Evolutionary conservation across 1,140 invertebrate genomes (phyloP).

Genomic region (Daktulosphaira vitifoliae): DNA sequence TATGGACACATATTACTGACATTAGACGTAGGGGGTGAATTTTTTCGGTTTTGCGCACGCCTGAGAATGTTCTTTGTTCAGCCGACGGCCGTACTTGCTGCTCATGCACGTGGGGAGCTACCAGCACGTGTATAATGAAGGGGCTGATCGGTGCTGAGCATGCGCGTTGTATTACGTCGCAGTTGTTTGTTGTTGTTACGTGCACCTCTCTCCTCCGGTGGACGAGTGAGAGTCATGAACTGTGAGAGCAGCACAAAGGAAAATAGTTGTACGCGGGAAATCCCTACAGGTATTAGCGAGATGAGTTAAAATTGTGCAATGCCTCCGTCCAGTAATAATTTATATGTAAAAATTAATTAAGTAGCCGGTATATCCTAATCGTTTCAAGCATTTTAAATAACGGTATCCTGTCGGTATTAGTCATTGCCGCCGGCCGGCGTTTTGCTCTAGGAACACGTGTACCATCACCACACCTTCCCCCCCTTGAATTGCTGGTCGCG

Average conservation of each 20-base stretch:
- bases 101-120: conserved; percentile 23
- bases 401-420: neutral
- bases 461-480: neutral
- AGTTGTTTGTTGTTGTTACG: conserved; percentile 3
- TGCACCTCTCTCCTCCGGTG: too few species aligned
- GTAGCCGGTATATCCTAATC: neutral
- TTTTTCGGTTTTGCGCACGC: conserved; percentile 16
- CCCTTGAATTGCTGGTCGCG: too few species aligned
- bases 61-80: conserved; percentile 29
- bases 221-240: too few species aligned
- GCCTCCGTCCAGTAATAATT: too few species aligned
- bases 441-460: neutral
- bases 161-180: conserved; percentile 27
- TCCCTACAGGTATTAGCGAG: too few species aligned
- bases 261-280: too few species aligned
- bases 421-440: conserved; percentile 17
- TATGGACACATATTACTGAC: too few species aligned
- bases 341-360: neutral
- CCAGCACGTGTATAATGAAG: conserved; percentile 21
- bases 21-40: too few species aligned
- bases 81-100: neutral
- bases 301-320: too few species aligned
- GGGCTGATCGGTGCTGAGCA: conserved; percentile 14
- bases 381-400: neutral
- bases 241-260: too few species aligned